Base-by-base conservation (phyloP, 2,113 vertebrate genomes). In the Clarias batrachus region DNA sequence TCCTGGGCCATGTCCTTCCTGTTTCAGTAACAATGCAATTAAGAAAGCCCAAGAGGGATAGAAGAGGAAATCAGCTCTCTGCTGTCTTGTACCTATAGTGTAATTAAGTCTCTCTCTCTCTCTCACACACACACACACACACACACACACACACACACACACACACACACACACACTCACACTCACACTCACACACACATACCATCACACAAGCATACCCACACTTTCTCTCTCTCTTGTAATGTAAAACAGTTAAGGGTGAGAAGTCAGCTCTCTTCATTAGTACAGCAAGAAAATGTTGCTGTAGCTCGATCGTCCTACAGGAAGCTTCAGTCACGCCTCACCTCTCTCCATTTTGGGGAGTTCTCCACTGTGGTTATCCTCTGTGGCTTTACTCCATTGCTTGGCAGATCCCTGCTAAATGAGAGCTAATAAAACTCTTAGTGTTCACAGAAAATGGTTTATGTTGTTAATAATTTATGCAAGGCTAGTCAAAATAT, bases 91-190 rank as follows among this genome's bases (percentile, higher is more conserved):
- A 88, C 90, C 81, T 88, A 68, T 78, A 80, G 76, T 86, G 81
- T 90, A 90, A 90, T 90, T 90, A 90, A 86, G 68, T 83, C 25
- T 88, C 84, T 86, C 71, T n/a, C 77, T 85, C 81, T 87, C 37
- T 87, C 23, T 30, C 85, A n/a, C 37, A 41, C 37, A 41, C 2
- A 5, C 37, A 41, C 4, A 41, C 37, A 14, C n/a, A 37, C 30
- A 81, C 78, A 83, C 10, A 84, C 84, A 84, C 77, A 66, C 81
- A 86, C 63, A 13, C 12, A 13, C 12, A 12, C 79, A 41, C 37
- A 41, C 41, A 41, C 41, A 41, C 37, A 41, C 37, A 41, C 2
- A 5, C 37, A 41, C 4, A 41, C 37, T 13, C n/a, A 37, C 30
- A 81, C 78, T 83, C 10, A 84, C 84, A 84, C 77, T 66, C 81